These are phyloP conservation scores for Penaeus monodon DNA, from an alignment of 2,888 invertebrate species.

Conservation along the genomic window DNA sequence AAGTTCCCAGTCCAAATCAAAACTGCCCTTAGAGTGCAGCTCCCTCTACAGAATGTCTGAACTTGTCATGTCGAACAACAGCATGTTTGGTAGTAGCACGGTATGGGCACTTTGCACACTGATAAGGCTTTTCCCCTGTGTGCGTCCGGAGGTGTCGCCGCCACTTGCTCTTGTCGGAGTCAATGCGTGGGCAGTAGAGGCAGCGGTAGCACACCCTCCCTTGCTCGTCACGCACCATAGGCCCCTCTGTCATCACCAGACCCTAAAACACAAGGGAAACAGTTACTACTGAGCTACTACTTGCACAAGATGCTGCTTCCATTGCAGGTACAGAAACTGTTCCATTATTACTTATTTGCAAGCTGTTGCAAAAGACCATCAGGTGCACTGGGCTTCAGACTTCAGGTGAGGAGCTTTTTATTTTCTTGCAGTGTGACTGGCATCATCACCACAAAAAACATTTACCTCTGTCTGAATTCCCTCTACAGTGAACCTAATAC, in stretches of 20 bases:
- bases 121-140: slow-evolving; percentile 49
- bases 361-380: too few species aligned
- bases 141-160: slow-evolving; percentile 42
- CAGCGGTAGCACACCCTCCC: slow-evolving; percentile 49
- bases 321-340: slow-evolving; percentile 8
- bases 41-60: slow-evolving; percentile 39
- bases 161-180: slow-evolving; percentile 55
- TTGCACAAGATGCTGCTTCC: neutral
- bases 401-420: too few species aligned
- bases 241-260: slow-evolving; percentile 39
- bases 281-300: slow-evolving; percentile 19
- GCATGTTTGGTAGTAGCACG: slow-evolving; percentile 47
- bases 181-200: slow-evolving; percentile 48
- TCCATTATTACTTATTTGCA: neutral
- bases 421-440: too few species aligned
- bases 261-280: slow-evolving; percentile 49
- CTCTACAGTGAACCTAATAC: too few species aligned
- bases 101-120: slow-evolving; percentile 49
- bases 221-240: slow-evolving; percentile 44
- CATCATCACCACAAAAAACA: too few species aligned
- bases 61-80: slow-evolving; percentile 44
- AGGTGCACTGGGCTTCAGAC: too few species aligned
- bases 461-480: too few species aligned
- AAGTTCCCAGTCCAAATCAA: neutral
- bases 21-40: neutral